These are phyloP conservation scores for Hypotaenidia okinawae DNA, from an alignment of 2,797 vertebrate species.

Conservation along the genomic window DNA sequence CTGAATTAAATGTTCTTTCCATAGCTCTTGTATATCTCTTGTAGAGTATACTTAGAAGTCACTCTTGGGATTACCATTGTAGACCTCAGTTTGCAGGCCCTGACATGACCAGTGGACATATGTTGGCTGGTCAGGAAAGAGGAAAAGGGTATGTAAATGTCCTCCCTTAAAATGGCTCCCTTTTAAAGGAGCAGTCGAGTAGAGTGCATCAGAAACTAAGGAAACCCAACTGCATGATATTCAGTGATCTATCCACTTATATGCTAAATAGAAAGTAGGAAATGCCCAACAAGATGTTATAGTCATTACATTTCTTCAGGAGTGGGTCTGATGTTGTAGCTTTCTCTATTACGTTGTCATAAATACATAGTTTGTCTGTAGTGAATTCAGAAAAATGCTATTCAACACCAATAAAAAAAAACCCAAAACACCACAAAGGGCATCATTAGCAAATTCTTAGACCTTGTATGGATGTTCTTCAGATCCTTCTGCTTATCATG, in stretches of 20 bases:
- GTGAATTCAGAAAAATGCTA: not conserved
- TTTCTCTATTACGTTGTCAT: not conserved
- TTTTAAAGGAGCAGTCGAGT: not conserved
- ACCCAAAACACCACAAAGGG: not conserved
- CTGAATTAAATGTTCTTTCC: constrained; percentile 42
- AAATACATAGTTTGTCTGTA: not conserved
- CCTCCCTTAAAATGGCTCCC: not conserved
- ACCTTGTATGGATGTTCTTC: not conserved
- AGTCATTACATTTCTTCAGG: not conserved
- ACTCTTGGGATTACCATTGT: not conserved
- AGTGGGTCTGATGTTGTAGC: not conserved
- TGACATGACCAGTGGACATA: not conserved
- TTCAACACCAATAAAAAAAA: not conserved
- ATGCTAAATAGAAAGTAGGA: not conserved
- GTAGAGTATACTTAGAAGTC: not conserved
- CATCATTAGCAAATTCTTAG: not conserved
- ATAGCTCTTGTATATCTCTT: not conserved
- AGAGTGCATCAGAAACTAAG: not conserved
- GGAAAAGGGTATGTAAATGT: not conserved
- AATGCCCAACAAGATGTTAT: not conserved
- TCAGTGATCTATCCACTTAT: not conserved
- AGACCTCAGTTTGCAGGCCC: not conserved
- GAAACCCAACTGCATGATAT: not conserved
- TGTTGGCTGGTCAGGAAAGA: not conserved
- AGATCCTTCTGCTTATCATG: not conserved